phyloP scores from a whole-genome alignment of 2,797 vertebrate genomes.

The Sarcoramphus papa region DNA sequence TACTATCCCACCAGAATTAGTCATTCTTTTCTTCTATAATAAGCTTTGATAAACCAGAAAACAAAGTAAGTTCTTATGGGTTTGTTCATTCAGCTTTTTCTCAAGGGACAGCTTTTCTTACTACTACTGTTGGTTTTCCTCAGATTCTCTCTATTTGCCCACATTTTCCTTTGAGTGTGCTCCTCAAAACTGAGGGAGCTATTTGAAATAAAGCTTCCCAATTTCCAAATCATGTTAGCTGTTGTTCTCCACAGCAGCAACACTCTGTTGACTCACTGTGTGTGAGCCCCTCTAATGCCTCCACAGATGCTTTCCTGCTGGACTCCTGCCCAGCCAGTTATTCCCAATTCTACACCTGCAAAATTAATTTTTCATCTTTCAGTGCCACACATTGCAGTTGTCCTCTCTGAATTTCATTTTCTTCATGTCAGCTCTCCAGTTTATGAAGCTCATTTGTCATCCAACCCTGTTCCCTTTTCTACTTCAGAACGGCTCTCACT shows the following conservation, averaged over 20 bases:
- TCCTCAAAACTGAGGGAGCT: not conserved
- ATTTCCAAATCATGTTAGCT: not conserved
- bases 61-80: not conserved
- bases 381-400: not conserved
- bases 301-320: not conserved
- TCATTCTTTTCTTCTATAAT: not conserved
- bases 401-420: not conserved
- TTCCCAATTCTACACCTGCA: not conserved
- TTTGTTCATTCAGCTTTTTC: not conserved
- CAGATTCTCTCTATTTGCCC: not conserved
- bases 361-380: not conserved
- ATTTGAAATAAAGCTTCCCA: not conserved
- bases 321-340: not conserved
- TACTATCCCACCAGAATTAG: not conserved
- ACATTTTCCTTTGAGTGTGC: not conserved
- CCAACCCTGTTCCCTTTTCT: not conserved
- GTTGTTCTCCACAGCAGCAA: not conserved
- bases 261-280: not conserved
- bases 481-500: not conserved
- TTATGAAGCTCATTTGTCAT: not conserved
- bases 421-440: not conserved
- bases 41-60: not conserved
- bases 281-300: not conserved
- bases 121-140: not conserved
- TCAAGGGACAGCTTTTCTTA: not conserved